These are phyloP conservation scores for Eudyptes chrysolophus DNA, from an alignment of 2,113 vertebrate species.

Conservation along the genomic window DNA sequence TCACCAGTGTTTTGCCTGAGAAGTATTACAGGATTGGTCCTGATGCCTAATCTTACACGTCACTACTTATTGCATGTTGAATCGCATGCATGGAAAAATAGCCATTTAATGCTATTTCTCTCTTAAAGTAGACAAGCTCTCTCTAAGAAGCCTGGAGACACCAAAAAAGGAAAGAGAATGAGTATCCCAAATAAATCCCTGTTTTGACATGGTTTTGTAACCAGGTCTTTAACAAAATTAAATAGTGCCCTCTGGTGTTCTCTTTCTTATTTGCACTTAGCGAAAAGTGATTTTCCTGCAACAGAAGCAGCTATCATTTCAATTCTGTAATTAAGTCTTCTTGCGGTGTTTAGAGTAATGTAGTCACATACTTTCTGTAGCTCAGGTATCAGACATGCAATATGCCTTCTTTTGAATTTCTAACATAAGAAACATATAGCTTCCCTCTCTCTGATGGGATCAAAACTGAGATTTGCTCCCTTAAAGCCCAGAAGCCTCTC, in stretches of 20 bases:
- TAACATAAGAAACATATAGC: neutral
- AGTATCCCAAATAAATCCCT: neutral
- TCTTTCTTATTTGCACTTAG: fast-evolving
- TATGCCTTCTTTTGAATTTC: neutral
- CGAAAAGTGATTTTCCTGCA: neutral
- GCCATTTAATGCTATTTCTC: neutral
- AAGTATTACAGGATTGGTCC: neutral
- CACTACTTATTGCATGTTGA: neutral
- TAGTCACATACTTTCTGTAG: neutral
- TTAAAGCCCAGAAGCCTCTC: neutral
- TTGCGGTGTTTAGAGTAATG: neutral
- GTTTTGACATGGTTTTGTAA: neutral
- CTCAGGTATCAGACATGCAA: neutral
- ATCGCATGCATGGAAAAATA: neutral
- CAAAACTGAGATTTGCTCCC: neutral
- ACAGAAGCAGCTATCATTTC: neutral
- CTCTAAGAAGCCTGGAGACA: neutral
- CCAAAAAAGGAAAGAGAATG: neutral
- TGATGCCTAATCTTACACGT: neutral
- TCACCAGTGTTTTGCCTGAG: neutral
- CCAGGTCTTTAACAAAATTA: neutral
- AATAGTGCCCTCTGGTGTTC: conserved; percentile 26
- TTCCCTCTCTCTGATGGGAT: neutral
- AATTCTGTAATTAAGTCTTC: neutral
- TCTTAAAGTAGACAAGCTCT: neutral